Evolutionary conservation across 37 sponge, comb jelly and placozoan genomes (phyloP).

Genomic region (Theonella swinhoei): DNA sequence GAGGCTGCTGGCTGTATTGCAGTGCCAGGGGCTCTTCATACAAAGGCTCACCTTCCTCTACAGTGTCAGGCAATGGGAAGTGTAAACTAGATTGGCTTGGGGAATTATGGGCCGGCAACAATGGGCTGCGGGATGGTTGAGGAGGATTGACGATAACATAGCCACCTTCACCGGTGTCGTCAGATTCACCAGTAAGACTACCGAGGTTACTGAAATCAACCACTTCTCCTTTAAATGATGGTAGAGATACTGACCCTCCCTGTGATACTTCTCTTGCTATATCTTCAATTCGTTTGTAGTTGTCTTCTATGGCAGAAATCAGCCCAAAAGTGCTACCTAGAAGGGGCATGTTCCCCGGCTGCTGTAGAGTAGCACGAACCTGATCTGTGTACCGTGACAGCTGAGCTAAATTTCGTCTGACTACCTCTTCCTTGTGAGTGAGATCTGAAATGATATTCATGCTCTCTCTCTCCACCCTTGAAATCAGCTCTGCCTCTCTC

Average conservation of each 20-base stretch:
- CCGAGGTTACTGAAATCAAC: not conserved
- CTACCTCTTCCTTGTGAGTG: not conserved
- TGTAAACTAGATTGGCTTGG: not conserved
- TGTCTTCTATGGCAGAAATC: not conserved
- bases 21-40: not conserved
- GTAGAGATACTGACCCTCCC: not conserved
- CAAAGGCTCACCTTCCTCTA: not conserved
- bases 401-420: not conserved
- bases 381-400: not conserved
- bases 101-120: too few relatives aligned
- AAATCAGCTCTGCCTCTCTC: conserved; percentile 11
- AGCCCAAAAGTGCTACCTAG: not conserved
- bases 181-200: not conserved
- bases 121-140: not conserved
- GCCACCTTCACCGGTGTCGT: not conserved
- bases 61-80: not conserved
- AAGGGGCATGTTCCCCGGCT: not conserved
- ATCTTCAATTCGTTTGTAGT: not conserved
- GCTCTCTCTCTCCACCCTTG: not conserved
- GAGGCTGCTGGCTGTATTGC: not conserved
- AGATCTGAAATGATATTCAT: not conserved
- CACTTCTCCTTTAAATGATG: not conserved
- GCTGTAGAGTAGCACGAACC: not conserved
- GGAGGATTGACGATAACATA: not conserved
- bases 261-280: not conserved